Conservation (phyloP, 1,140 invertebrate genomes). For the Orchesella cincta region DNA sequence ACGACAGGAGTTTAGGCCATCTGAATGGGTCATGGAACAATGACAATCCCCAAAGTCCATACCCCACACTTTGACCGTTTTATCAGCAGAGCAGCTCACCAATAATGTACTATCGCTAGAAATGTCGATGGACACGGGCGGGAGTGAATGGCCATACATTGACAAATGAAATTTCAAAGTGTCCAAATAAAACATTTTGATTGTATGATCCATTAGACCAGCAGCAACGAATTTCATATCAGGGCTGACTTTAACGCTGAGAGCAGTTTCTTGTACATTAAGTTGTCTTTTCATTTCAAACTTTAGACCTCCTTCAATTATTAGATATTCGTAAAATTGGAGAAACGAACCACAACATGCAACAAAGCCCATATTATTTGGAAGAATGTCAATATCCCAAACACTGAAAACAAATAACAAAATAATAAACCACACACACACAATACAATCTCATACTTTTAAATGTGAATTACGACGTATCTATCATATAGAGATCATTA, state of each 20-base stretch:
- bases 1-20: constrained; percentile 42
- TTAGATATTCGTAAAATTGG: constrained; percentile 46
- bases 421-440: not conserved
- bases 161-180: constrained; percentile 62
- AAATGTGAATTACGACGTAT: no score
- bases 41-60: constrained; percentile 98
- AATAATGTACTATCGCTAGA: constrained; percentile 86
- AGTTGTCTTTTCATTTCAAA: constrained; percentile 58
- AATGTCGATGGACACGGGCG: constrained; percentile 91
- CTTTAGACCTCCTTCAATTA: constrained; percentile 48
- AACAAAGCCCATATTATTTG: constrained; percentile 46
- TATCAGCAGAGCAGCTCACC: constrained; percentile 90
- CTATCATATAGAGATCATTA: no score
- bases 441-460: no score
- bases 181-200: constrained; percentile 79
- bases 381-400: constrained; percentile 45
- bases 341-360: constrained; percentile 40
- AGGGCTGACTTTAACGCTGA: constrained; percentile 79
- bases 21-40: constrained; percentile 67
- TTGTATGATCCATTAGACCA: constrained; percentile 86
- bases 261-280: constrained; percentile 81
- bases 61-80: constrained; percentile 97
- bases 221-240: constrained; percentile 87
- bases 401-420: constrained; percentile 42
- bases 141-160: constrained; percentile 94